Base-by-base conservation (phyloP, 2,113 vertebrate species). In the Rhea pennata region DNA sequence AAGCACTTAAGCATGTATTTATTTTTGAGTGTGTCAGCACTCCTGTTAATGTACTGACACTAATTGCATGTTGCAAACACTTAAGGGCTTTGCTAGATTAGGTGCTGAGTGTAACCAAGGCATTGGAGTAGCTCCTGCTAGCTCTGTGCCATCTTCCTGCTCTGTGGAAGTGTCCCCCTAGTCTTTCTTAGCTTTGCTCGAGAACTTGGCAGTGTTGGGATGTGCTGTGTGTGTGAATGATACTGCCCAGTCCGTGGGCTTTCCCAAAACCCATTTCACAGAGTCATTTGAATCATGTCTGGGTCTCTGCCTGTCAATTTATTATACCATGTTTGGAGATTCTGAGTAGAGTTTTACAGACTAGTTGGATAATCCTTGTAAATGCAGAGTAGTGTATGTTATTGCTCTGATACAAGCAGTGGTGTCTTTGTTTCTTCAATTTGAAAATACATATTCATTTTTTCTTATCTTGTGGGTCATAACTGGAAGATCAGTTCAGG, bases 1-100 rank as follows among this genome's bases (percentile, higher is more conserved):
- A 92, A 86, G 85, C 86, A 84, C 74, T 90, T 90, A 21, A 48
- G 19, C 10, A 5, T 69, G 24, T 87, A n/a, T 93, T 88, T 93
- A 78, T 76, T 84, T 92, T 73, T 31, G 66, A 85, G 39, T 39
- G 58, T 81, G 73, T 75, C 26, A 72, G 73, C 77, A 82, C 66
- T 90, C 80, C 69, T 67, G 15, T 78, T 92, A 88, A 71, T 86
- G 59, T 39, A 11, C n/a, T n/a, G 58, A 54, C n/a, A 15, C 39
- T 46, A n/a, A 31, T 26, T 85, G 40, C 26, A 7, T 44, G 62
- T 48, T 89, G 81, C 77, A 78, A n/a, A 48, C 29, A 23, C 82
- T 78, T 44, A 48, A 50, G 48, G 65, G 59, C 58, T 65, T 42
- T 79, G 23, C 29, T 50, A 40, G 14, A 19, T 64, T 56, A 19